These are phyloP conservation scores for Drosophila kohkoa DNA, from an alignment of 1,140 invertebrate species.

Conservation along the genomic window DNA sequence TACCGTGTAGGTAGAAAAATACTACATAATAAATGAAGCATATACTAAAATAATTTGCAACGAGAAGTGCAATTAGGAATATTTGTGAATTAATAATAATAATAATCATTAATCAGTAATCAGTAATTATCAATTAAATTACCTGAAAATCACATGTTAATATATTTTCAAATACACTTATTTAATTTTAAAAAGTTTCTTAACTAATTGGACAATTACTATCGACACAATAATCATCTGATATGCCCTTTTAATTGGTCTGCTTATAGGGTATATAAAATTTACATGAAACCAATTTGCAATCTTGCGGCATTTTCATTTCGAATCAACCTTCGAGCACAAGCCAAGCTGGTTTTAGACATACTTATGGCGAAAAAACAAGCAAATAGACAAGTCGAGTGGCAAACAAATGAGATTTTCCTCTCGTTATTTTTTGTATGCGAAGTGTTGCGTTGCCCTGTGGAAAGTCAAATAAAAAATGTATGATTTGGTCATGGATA, in stretches of 20 bases:
- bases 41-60: too few species aligned
- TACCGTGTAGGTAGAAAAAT: conserved; percentile 3
- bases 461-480: conserved; percentile 25
- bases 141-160: too few species aligned
- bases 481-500: conserved; percentile 27
- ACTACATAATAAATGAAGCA: neutral
- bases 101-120: too few species aligned
- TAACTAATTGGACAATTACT: neutral
- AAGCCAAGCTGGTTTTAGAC: conserved; percentile 41
- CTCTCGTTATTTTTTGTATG: conserved; percentile 14
- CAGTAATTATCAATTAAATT: too few species aligned
- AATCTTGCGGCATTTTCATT: conserved; percentile 49
- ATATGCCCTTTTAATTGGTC: neutral
- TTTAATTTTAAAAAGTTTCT: too few species aligned
- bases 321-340: conserved; percentile 44
- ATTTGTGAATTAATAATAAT: too few species aligned
- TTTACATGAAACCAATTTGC: conserved; percentile 46
- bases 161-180: too few species aligned
- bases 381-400: conserved; percentile 24
- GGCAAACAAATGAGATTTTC: conserved; percentile 46
- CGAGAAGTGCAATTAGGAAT: too few species aligned
- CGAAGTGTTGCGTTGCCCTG: conserved; percentile 13
- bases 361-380: conserved; percentile 37
- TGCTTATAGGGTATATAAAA: conserved; percentile 30
- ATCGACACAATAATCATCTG: neutral